A percentile compares a stretch with the other conserved stretches of the same genome.
Evolutionary conservation across 2,797 vertebrate species (phyloP).

Genomic region (Oceanodroma leucorhoa): DNA sequence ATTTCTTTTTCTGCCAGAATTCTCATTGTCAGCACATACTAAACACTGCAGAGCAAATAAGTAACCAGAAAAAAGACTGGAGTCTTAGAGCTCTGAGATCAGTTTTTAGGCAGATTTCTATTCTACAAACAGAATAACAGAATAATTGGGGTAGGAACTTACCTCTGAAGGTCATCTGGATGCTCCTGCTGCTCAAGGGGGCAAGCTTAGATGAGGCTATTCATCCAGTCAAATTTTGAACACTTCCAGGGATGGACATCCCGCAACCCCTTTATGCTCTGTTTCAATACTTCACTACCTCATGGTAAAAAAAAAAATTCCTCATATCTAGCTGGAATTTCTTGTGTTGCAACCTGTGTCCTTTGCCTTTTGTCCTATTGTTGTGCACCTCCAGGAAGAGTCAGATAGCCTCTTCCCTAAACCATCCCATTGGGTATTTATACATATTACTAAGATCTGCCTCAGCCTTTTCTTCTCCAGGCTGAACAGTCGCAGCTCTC

Average conservation of each 20-base stretch:
- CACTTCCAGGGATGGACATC: background rate
- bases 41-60: background rate
- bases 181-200: background rate
- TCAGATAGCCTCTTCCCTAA: background rate
- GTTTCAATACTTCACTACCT: background rate
- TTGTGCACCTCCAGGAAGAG: background rate
- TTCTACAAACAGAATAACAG: background rate
- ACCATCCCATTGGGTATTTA: background rate
- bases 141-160: background rate
- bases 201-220: background rate
- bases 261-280: background rate
- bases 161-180: background rate
- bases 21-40: background rate
- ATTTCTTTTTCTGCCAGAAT: background rate
- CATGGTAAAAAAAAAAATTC: background rate
- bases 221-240: background rate
- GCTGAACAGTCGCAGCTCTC: background rate
- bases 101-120: background rate
- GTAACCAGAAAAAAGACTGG: background rate
- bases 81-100: background rate
- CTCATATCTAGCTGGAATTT: background rate
- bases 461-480: background rate
- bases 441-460: background rate
- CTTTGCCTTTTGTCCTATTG: background rate
- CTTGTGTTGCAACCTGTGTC: background rate